Evolutionary conservation across 1,140 invertebrate genomes (phyloP).

Genomic region (Cydia strobilella): DNA sequence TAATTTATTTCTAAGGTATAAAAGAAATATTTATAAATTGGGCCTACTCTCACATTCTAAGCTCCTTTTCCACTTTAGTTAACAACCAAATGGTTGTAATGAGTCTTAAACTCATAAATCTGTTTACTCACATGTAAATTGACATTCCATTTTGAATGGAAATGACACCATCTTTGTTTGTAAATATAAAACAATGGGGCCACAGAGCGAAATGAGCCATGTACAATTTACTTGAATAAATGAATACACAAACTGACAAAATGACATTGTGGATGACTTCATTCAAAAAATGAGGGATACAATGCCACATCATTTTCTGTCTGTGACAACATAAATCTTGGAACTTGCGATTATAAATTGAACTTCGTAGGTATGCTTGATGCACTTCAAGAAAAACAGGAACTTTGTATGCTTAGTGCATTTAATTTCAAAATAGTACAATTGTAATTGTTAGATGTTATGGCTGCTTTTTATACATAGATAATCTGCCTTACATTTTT

Average conservation of each 20-base stretch:
- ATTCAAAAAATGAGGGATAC: conserved; percentile 9
- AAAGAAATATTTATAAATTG: too few relatives aligned
- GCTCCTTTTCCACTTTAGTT: background rate
- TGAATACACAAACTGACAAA: conserved; percentile 26
- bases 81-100: background rate
- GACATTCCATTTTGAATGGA: conserved; percentile 20
- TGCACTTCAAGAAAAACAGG: too few relatives aligned
- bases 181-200: conserved; percentile 23
- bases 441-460: too few relatives aligned
- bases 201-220: conserved; percentile 19
- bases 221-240: conserved; percentile 25
- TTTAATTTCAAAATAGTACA: too few relatives aligned
- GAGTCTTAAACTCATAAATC: conserved; percentile 18
- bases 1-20: background rate
- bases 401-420: too few relatives aligned
- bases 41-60: background rate
- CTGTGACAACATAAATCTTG: background rate
- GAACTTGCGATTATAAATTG: too few relatives aligned
- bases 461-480: too few relatives aligned
- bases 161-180: conserved; percentile 32
- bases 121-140: conserved; percentile 24
- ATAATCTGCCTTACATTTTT: too few relatives aligned
- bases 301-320: background rate
- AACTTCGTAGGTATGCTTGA: too few relatives aligned
- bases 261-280: conserved; percentile 8